Evolutionary conservation across 2,888 invertebrate species (phyloP), one percentile per base, ranked within the genome.

Genomic region (Exephanes ischioxanthus): DNA sequence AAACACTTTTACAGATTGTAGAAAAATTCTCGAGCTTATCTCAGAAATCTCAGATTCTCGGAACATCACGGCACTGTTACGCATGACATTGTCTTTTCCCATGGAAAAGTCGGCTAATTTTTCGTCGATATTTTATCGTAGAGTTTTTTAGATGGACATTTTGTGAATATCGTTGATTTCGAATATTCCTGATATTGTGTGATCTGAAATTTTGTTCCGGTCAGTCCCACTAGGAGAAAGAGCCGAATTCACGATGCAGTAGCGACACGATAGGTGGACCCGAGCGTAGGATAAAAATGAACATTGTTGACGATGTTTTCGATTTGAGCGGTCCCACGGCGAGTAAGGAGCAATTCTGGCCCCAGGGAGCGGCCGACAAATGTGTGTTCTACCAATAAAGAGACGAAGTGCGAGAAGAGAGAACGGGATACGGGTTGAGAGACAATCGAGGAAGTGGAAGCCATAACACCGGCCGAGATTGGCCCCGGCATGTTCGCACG

Each of bases 381-480:
- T 48, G 45, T 48, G 16, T 48, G 45, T 48, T 48, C 45, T 48
- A 4, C 45, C 16, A 16, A 48, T 73, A 61, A 22, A 45, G 26
- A n/a, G 45, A n/a, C 16, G 63, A 45, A 26, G 45, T 33, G 37
- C 68, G 68, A 33, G 77, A 71, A 41, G 78, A 73, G 61, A 79
- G 68, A 67, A 26, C 58, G 58, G 11, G 58, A 58, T 58, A 72
- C 80, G 84, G 83, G 73, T 87, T 80, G 86, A 85, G 80, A 73
- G 80, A 68, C 70, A 70, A 80, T 67, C 73, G 73, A 37, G 63
- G 51, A 55, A 30, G 75, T 30, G 87, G 66, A 88, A 79, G 88
- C 89, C 89, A 89, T 91, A 91, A 92, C 91, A 91, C 88, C 87
- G 87, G 81, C 89, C 86, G 91, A 91, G 91, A 92, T 92, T 92